Conservation (phyloP, 2,113 vertebrate genomes). For the Propithecus coquereli region DNA sequence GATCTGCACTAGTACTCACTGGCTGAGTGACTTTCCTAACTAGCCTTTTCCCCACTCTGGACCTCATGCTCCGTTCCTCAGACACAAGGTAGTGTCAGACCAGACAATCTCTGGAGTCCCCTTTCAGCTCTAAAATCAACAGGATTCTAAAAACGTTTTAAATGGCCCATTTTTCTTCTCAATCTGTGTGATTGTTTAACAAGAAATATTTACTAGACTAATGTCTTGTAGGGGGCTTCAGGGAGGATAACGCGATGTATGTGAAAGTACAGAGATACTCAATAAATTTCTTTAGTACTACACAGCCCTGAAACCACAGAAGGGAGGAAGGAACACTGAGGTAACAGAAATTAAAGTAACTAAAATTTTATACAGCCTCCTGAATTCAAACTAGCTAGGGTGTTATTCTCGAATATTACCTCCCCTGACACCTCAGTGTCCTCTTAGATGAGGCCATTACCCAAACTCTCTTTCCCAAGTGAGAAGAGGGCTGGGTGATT, state of each 20-base stretch:
- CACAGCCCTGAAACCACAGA: not conserved
- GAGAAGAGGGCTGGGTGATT: not conserved
- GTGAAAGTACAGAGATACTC: not conserved
- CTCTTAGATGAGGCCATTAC: not conserved
- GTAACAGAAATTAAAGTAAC: not conserved
- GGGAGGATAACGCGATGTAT: not conserved
- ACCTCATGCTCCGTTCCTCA: not conserved
- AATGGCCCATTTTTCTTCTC: not conserved
- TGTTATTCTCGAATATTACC: not conserved
- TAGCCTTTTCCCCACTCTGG: not conserved
- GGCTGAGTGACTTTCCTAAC: not conserved
- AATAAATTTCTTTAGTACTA: not conserved
- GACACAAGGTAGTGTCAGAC: not conserved
- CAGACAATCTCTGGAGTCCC: not conserved
- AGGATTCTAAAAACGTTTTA: not conserved
- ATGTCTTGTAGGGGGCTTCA: not conserved
- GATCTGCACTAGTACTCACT: not conserved
- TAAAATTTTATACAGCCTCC: not conserved
- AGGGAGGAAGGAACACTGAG: not conserved
- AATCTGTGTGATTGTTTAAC: not conserved
- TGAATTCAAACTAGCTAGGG: not conserved
- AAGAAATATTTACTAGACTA: not conserved
- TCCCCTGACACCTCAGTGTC: not conserved
- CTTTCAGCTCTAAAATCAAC: slow-evolving; percentile 22
- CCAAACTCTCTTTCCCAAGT: not conserved